Evolutionary conservation across 1,140 invertebrate genomes (phyloP), one percentile per base, ranked within the genome.

Genomic region (Drosophila arizonae): DNA sequence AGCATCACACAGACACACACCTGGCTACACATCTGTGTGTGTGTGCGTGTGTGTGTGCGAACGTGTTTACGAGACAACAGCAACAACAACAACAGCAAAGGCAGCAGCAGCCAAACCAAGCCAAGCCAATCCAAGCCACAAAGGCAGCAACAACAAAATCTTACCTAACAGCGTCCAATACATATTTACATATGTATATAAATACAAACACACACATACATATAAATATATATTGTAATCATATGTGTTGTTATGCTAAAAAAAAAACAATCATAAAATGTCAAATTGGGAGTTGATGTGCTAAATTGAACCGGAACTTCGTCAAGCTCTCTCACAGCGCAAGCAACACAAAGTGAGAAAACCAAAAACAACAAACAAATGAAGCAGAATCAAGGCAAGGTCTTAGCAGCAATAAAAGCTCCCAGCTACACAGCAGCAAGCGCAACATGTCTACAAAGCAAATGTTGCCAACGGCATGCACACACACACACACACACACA

Each of bases 51-150:
- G 66, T 73, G 54, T 69, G 73, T 55, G 46, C 45, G 63, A 88
- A 87, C 82, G 76, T 87, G 82, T 87, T 87, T 87, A 82, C 74
- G 79, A 86, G 76, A 76, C 78, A 33, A 33, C 54, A 67, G 33
- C 68, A 28, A 28, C 26, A 28, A 30, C 28, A 82, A 62, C 76
- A 64, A 58, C 69, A 72, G 61, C 70, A 61, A 62, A 65, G 33
- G 45, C 56, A 76, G 33, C 55, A 67, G 43, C 68, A 71, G 55
- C 55, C 56, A 65, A 61, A 30, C 17, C 33, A 33, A 33, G 33
- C 33, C 33, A 33, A 33, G 10, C 50, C 50, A 73, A 63, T 43
- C 10, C 30, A 54, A 33, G 48, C 43, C 73, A 62, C 66, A 61
- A 70, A 76, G 54, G 41, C 39, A 66, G 33, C 17, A 26, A 41